Evolutionary conservation across 2,888 invertebrate genomes (phyloP).

Genomic region (Atethmia centrago): DNA sequence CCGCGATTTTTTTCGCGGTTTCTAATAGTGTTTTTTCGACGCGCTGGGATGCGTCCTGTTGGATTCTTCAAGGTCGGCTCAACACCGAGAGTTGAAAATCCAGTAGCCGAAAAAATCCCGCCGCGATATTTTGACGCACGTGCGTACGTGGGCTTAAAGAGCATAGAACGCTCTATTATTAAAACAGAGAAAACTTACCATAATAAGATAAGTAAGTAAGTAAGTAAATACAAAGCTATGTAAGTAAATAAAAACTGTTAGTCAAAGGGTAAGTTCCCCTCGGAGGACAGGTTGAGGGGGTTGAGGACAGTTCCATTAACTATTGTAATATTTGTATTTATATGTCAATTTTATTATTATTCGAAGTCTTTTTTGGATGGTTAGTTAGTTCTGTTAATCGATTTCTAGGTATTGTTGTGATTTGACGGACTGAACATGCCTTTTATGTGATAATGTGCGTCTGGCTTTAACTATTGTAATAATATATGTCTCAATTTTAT

Average conservation of each 20-base stretch:
- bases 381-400: constrained; percentile 25
- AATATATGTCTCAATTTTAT: constrained; percentile 20
- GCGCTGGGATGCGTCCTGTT: too few species aligned
- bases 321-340: constrained; percentile 15
- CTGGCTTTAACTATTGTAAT: too few species aligned
- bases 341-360: constrained; percentile 17
- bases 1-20: too few species aligned
- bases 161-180: too few species aligned
- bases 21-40: too few species aligned
- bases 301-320: constrained; percentile 49
- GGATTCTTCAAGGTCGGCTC: too few species aligned
- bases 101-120: too few species aligned
- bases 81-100: too few species aligned
- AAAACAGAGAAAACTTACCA: neutral
- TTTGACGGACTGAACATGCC: neutral
- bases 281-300: neutral
- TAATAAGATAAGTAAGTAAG: constrained; percentile 23
- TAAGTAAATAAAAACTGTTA: constrained; percentile 64
- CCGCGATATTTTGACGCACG: too few species aligned
- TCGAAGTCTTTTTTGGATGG: neutral
- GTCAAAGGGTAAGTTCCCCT: too few species aligned
- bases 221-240: constrained; percentile 15
- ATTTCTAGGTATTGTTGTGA: constrained; percentile 20
- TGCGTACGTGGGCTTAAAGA: too few species aligned
- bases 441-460: neutral